phyloP scores from a whole-genome alignment of 2,888 invertebrate genomes.

The Amiota minor region DNA sequence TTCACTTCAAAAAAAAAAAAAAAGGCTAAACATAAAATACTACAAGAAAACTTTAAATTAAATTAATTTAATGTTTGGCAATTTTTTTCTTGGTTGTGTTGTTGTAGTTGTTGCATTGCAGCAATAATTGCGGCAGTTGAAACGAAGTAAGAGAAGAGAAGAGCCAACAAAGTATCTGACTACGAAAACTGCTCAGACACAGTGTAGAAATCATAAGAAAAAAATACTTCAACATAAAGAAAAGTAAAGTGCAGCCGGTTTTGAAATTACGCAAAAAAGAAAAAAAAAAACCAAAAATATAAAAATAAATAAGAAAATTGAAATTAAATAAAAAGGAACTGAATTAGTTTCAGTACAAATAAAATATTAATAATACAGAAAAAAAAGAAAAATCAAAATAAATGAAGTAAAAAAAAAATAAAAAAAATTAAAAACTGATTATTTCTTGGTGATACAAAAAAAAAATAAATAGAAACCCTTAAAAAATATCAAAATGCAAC shows the following conservation, averaged over 20 bases:
- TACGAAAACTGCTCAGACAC: too few relatives aligned
- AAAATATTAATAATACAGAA: constrained; percentile 27
- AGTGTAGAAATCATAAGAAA: neutral
- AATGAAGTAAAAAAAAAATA: constrained; percentile 23
- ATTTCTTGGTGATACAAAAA: constrained; percentile 20
- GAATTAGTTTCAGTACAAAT: constrained; percentile 48
- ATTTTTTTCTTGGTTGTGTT: constrained; percentile 38
- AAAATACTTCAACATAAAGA: constrained; percentile 43
- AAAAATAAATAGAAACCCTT: constrained; percentile 25
- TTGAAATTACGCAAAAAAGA: constrained; percentile 58
- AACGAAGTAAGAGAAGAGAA: constrained; percentile 39
- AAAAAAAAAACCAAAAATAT: constrained; percentile 35
- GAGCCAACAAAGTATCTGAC: constrained; percentile 25
- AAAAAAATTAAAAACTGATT: constrained; percentile 51
- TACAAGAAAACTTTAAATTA: neutral
- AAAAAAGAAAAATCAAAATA: neutral
- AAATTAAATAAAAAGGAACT: constrained; percentile 40
- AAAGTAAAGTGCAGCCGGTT: constrained; percentile 64
- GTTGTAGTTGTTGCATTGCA: constrained; percentile 52
- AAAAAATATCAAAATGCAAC: constrained; percentile 49
- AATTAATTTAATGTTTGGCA: constrained; percentile 45
- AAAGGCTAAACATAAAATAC: neutral
- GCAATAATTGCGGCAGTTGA: constrained; percentile 63
- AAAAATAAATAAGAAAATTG: neutral
- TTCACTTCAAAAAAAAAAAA: neutral